Base-by-base conservation (phyloP, 1,140 invertebrate genomes). In the Capitella teleta region DNA sequence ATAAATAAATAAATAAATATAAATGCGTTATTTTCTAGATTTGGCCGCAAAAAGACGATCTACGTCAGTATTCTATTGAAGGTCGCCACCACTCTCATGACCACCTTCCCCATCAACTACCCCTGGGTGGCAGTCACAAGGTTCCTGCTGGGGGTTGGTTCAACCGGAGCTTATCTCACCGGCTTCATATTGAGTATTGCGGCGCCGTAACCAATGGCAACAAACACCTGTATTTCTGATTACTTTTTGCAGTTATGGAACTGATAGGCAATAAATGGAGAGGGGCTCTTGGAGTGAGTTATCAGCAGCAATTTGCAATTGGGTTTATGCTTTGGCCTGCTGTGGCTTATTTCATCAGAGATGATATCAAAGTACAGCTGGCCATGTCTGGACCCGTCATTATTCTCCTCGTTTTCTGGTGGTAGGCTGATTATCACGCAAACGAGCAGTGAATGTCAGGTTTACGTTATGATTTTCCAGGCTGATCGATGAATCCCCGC, bases 401-500 rank as follows among this genome's bases (percentile, higher is more conserved):
- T 16, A 26, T 45, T 3, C 19, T 28, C 43, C 12, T 24, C 23
- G 4, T 25, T 26, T 45, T 21, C 14, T 21, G 18, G 18, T 37
- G 30, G 46, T 47, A 47, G 18, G 46, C 26, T 32, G 5, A 10
- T 34, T 10, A 34, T 34, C 10, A 12, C 16, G 32, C 32, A 34
- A 34, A 12, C 32, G 32, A 34, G 10, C 32, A 34, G 32, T 12
- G 32, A 34, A 34, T 16, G 16, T 16, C 16, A 34, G 10, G 10
- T 34, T 34, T 10, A 16, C 32, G 16, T 34, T 34, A 34, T 34
- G 16, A 34, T 3, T 8, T 47, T 23, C 5, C 25, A 52, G 51
- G 14, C 26, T 52, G 23, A 19, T 52, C n/a, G 26, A 26, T 18
- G 51, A 52, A 28, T 52, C 51, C 19, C 45, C 51, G 8, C 28